Conservation (phyloP, 2,888 invertebrate species). For the Noctua janthina region DNA sequence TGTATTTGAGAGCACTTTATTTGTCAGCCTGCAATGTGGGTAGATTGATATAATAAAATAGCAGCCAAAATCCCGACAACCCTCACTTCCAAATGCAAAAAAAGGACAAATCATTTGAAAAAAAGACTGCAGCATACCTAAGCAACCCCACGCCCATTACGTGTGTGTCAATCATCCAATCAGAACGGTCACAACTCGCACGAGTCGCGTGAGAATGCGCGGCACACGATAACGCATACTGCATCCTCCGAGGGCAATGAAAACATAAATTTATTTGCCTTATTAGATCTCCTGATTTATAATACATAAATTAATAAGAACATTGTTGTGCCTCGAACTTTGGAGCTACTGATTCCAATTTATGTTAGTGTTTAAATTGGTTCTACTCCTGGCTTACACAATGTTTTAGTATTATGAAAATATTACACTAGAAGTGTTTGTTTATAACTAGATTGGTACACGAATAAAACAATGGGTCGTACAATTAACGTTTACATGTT, state of each 20-base stretch:
- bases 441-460: constrained; percentile 18
- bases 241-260: constrained; percentile 78
- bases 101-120: constrained; percentile 9
- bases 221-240: constrained; percentile 74
- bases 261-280: constrained; percentile 76
- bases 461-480: constrained; percentile 40
- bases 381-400: background rate
- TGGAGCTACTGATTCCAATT: constrained; percentile 30
- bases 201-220: constrained; percentile 80
- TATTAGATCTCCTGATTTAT: constrained; percentile 70
- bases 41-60: constrained; percentile 15
- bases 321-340: constrained; percentile 40
- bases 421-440: background rate
- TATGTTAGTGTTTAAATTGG: constrained; percentile 31
- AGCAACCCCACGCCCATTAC: constrained; percentile 69
- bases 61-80: background rate
- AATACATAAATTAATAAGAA: constrained; percentile 65
- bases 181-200: constrained; percentile 77
- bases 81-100: constrained; percentile 19
- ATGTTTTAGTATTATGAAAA: constrained; percentile 41
- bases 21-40: background rate
- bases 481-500: constrained; percentile 20
- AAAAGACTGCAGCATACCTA: constrained; percentile 53
- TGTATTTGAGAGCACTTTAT: background rate
- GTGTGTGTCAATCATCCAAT: constrained; percentile 82